phyloP scores from a whole-genome alignment of 2,113 vertebrate genomes.

The Passer montanus region DNA sequence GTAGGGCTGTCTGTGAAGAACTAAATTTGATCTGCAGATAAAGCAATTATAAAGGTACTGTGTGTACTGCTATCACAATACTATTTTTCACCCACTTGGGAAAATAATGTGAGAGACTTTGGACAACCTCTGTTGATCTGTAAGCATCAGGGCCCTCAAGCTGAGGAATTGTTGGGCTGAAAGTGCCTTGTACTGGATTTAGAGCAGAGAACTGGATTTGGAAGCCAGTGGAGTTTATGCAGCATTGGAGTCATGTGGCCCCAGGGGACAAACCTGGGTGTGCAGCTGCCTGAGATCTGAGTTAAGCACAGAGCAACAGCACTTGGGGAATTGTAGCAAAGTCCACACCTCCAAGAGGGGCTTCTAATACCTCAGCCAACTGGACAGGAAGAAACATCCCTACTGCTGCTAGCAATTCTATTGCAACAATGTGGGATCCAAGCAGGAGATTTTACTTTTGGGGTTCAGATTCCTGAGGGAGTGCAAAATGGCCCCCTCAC shows the following conservation, averaged over 20 bases:
- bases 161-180: not conserved
- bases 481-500: not conserved
- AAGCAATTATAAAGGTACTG: not conserved
- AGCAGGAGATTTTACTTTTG: not conserved
- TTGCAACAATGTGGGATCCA: fast-evolving
- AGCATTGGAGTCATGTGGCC: not conserved
- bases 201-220: not conserved
- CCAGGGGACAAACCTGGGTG: not conserved
- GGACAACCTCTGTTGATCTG: not conserved
- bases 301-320: not conserved
- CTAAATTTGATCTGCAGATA: not conserved
- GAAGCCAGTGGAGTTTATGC: not conserved
- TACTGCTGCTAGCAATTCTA: not conserved
- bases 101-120: not conserved
- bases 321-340: not conserved
- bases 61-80: not conserved
- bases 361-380: not conserved
- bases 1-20: not conserved
- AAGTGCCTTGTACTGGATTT: not conserved
- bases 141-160: not conserved
- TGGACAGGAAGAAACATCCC: not conserved
- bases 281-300: not conserved
- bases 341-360: not conserved
- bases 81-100: not conserved
- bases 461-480: not conserved